Base-by-base conservation (phyloP, 2,888 invertebrate species). In the Cephus pygmeus region DNA sequence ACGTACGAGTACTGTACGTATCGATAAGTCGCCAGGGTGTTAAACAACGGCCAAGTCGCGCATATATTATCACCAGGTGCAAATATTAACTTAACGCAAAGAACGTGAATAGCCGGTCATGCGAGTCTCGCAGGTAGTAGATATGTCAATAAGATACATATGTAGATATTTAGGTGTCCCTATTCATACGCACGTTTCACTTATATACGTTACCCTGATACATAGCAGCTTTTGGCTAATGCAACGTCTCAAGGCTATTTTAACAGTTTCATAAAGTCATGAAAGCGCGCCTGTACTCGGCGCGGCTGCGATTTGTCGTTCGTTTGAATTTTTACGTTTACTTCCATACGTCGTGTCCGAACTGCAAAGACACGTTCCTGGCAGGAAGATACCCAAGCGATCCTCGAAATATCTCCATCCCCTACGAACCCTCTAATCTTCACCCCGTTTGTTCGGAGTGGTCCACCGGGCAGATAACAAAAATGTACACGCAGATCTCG, bases 401-500 rank as follows among this genome's bases (percentile, higher is more conserved):
- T 56, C 56, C 56, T 56, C 56, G 23, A 56, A 56, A 56, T 23
- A 56, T 56, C 56, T 56, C 56, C 56, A 23, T 9, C 6, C 56
- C 56, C 23, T 56, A 1, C 23, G 23, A 56, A 56, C 56, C 56
- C 56, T 56, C 23, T 56, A 56, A 56, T 56, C 56, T 56, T 56
- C 56, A 56, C 56, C 56, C 40, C 23, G 23, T 56, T 56, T 56
- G 56, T 23, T 56, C 56, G 15, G 23, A 56, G 56, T 56, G 23
- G 9, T 23, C 56, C 23, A 0, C 34, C 31, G 56, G 76, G 33
- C 34, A 82, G 83, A 83, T 82, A 82, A 83, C 79, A 79, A 85
- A 84, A 85, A 80, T 81, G 77, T 84, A 84, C 83, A 84, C 79
- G 79, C 79, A 73, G 85, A 85, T 83, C 79, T 81, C 81, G 75